These are phyloP conservation scores for Cyphomyrus discorhynchus DNA, from an alignment of 2,113 vertebrate genomes.

Conservation along the genomic window DNA sequence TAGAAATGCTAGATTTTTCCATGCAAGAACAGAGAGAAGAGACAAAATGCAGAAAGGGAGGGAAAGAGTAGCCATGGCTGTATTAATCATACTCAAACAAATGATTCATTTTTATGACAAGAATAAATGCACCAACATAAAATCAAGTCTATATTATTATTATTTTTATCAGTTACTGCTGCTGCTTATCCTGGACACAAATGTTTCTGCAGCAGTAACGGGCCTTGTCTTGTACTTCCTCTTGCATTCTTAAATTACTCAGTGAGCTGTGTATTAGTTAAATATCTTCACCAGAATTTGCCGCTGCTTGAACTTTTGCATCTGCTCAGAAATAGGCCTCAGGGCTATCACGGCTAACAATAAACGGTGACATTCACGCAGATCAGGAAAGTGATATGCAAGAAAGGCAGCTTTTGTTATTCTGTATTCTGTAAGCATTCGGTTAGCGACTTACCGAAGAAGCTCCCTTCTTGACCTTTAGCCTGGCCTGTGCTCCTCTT, in stretches of 20 bases:
- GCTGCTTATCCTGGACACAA: not conserved
- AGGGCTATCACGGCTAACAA: not conserved
- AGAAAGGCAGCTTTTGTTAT: not conserved
- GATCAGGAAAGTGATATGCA: not conserved
- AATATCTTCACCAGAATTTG: not conserved
- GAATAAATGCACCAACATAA: not conserved
- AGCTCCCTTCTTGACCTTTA: not conserved
- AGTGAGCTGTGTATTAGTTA: not conserved
- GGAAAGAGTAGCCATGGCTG: not conserved
- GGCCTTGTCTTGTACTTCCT: not conserved
- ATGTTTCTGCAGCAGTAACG: not conserved
- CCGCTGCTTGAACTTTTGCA: not conserved
- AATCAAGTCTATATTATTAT: not conserved
- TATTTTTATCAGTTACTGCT: not conserved
- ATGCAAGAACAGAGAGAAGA: not conserved
- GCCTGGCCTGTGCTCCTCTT: not conserved
- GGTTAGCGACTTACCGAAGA: not conserved
- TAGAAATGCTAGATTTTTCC: not conserved
- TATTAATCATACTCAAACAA: not conserved
- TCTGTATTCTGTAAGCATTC: not conserved
- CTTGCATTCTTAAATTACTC: not conserved
- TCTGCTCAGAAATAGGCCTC: not conserved
- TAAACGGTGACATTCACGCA: not conserved
- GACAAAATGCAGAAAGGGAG: not conserved
- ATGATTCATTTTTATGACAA: not conserved